Evolutionary conservation across 2,888 invertebrate species (phyloP).

Genomic region (Drosophila cracens): DNA sequence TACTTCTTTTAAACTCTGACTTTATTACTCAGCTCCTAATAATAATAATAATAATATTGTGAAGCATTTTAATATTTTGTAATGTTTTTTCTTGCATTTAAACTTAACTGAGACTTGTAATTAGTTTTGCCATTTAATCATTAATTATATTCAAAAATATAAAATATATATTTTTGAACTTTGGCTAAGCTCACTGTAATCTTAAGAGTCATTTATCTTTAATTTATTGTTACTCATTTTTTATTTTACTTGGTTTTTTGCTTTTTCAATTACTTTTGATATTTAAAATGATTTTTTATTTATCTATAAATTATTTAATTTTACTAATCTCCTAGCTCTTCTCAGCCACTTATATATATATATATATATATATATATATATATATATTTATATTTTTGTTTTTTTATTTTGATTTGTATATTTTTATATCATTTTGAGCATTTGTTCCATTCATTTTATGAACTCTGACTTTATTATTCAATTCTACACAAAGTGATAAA

Average conservation of each 20-base stretch:
- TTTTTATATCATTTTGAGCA: not conserved
- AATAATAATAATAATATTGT: too few relatives aligned
- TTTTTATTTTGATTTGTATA: not conserved
- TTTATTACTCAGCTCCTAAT: too few relatives aligned
- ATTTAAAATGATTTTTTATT: not conserved
- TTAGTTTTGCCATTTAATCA: too few relatives aligned
- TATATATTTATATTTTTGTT: accelerated
- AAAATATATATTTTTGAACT: too few relatives aligned
- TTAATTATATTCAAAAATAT: too few relatives aligned
- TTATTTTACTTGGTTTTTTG: not conserved
- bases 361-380: accelerated
- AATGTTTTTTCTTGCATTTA: too few relatives aligned
- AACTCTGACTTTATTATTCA: not conserved
- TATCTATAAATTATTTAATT: not conserved
- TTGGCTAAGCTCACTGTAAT: too few relatives aligned
- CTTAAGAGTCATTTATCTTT: not conserved
- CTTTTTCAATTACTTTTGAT: not conserved
- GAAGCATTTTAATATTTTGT: too few relatives aligned
- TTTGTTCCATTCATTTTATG: not conserved
- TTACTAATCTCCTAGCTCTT: too few relatives aligned
- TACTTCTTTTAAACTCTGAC: not conserved
- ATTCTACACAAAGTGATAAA: not conserved
- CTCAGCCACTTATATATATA: too few relatives aligned
- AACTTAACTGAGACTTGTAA: too few relatives aligned
- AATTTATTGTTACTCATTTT: not conserved